Conservation (phyloP, 2,113 vertebrate genomes). For the Myotis brandtii region DNA sequence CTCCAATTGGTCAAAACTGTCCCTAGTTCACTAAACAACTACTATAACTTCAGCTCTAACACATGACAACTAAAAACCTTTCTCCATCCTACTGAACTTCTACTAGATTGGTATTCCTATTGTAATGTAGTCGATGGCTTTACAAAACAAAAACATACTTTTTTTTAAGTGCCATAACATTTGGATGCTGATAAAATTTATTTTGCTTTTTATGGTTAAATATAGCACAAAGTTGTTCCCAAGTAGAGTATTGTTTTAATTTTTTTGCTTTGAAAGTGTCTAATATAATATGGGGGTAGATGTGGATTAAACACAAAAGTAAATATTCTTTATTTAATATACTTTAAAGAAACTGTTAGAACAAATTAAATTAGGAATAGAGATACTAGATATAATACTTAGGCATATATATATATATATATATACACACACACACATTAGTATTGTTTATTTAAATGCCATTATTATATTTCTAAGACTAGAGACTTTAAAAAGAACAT, state of each 20-base stretch:
- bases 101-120: not conserved
- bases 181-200: not conserved
- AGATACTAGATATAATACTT: not conserved
- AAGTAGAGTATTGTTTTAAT: not conserved
- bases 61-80: not conserved
- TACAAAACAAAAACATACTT: not conserved
- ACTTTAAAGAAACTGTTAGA: not conserved
- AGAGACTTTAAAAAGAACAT: not conserved
- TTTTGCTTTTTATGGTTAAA: not conserved
- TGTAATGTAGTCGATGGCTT: not conserved
- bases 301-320: not conserved
- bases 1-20: not conserved
- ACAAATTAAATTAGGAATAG: slow-evolving; percentile 1
- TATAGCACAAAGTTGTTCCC: not conserved
- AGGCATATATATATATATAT: not conserved
- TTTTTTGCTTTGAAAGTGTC: not conserved
- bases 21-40: not conserved
- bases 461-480: not conserved
- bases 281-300: not conserved
- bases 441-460: not conserved
- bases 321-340: slow-evolving; percentile 1
- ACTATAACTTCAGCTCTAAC: not conserved
- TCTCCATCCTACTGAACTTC: not conserved
- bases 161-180: not conserved
- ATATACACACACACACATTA: not conserved